Conservation (phyloP, 2,113 vertebrate genomes). For the Brienomyrus longianalis region DNA sequence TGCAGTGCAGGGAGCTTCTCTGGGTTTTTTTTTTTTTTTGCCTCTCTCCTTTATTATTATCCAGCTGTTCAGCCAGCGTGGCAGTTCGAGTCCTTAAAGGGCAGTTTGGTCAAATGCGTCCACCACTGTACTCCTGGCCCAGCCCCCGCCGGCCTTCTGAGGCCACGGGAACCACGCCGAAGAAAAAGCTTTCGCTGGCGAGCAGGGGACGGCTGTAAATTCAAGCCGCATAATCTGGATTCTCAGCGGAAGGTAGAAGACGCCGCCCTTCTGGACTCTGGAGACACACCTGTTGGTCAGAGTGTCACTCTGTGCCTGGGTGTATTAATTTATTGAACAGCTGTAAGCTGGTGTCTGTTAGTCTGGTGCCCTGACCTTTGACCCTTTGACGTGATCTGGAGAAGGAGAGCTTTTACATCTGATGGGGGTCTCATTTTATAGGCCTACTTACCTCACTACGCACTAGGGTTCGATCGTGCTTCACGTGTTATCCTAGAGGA, state of each 20-base stretch:
- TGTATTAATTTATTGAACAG: constrained; percentile 27
- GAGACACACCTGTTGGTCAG: constrained; percentile 17
- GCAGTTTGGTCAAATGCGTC: background rate
- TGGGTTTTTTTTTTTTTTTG: background rate
- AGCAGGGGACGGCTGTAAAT: background rate
- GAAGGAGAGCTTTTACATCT: background rate
- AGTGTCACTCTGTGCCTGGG: background rate
- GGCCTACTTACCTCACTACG: background rate
- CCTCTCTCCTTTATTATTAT: background rate
- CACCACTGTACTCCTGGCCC: background rate
- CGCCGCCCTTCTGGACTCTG: background rate
- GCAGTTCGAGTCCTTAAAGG: background rate
- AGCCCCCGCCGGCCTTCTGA: background rate
- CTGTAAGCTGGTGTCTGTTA: constrained; percentile 13
- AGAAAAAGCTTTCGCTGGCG: background rate
- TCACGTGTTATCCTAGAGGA: background rate
- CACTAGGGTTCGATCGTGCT: background rate
- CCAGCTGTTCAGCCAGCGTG: background rate
- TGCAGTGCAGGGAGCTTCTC: background rate
- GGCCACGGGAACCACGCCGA: background rate
- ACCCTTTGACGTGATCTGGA: background rate
- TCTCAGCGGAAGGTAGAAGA: background rate
- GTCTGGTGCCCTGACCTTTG: constrained; percentile 5
- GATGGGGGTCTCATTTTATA: background rate
- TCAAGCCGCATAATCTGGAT: background rate